phyloP scores from a whole-genome alignment of 2,797 vertebrate genomes.

The Pseudotriccus pelzelni region DNA sequence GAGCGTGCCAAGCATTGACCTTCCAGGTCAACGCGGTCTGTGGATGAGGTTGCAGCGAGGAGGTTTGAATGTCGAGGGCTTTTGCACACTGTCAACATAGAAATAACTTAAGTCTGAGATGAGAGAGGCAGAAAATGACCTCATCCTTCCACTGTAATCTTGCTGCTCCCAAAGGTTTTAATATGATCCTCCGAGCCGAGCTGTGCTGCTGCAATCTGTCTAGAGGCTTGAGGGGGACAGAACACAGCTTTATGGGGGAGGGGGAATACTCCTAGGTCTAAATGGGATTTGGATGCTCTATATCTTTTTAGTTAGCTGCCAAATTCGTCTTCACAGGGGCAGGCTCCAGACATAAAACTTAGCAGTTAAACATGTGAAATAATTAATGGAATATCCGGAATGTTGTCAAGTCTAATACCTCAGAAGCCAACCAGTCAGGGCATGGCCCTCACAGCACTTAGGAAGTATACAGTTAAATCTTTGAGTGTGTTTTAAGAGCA shows the following conservation, averaged over 20 bases:
- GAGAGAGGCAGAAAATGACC: conserved; percentile 39
- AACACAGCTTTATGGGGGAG: neutral
- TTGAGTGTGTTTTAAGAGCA: neutral
- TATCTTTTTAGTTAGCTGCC: neutral
- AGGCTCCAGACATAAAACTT: neutral
- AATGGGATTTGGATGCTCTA: neutral
- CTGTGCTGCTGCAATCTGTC: neutral
- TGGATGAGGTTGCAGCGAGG: neutral
- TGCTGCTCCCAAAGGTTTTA: conserved; percentile 41
- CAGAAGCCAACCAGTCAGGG: neutral
- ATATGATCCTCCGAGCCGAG: neutral
- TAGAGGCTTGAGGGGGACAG: neutral
- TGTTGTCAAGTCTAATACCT: neutral
- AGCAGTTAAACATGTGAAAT: neutral
- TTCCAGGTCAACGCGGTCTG: neutral
- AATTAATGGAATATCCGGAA: neutral
- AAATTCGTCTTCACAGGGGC: neutral
- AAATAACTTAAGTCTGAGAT: conserved; percentile 35
- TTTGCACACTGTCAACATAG: neutral
- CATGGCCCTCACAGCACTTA: neutral
- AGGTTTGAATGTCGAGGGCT: neutral
- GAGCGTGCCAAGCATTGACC: accelerated
- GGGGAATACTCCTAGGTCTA: neutral
- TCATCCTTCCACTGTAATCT: conserved; percentile 36
- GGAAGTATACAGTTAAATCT: neutral